Conservation (phyloP, 2,888 invertebrate genomes). For the Heliconius ismenius region DNA sequence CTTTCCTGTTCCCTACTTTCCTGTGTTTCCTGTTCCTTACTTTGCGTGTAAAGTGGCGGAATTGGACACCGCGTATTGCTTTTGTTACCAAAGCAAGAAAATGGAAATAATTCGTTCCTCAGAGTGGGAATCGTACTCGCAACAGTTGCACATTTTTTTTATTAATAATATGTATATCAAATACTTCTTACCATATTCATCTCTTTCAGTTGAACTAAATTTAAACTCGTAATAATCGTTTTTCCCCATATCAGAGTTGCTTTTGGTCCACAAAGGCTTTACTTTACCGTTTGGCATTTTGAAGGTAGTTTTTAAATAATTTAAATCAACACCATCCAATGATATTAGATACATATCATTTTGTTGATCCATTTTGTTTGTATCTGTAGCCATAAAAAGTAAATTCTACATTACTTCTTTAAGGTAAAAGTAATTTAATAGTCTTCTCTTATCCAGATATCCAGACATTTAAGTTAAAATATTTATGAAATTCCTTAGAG, state of each 20-base stretch:
- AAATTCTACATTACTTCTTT: neutral
- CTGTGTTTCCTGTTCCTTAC: neutral
- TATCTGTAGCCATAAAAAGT: neutral
- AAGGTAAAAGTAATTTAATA: neutral
- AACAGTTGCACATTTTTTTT: no score
- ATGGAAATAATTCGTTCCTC: no score
- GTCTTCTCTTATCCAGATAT: neutral
- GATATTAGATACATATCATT: conserved; percentile 38
- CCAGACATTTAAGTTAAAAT: neutral
- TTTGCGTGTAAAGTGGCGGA: neutral
- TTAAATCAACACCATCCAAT: conserved; percentile 41
- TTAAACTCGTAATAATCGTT: conserved; percentile 43
- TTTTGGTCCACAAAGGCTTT: conserved; percentile 36
- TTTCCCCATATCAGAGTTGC: conserved; percentile 24
- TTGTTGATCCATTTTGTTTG: conserved; percentile 19
- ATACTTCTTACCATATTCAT: conserved; percentile 6
- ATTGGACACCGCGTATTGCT: no score
- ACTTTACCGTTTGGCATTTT: conserved; percentile 13
- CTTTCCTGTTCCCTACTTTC: neutral
- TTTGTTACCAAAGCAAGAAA: no score
- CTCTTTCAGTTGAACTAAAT: conserved; percentile 31
- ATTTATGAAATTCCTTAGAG: no score
- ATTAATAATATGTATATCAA: neutral
- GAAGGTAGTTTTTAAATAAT: conserved; percentile 30
- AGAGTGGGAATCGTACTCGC: no score